Base-by-base conservation (phyloP, 2,888 invertebrate species). In the Euplexia lucipara region DNA sequence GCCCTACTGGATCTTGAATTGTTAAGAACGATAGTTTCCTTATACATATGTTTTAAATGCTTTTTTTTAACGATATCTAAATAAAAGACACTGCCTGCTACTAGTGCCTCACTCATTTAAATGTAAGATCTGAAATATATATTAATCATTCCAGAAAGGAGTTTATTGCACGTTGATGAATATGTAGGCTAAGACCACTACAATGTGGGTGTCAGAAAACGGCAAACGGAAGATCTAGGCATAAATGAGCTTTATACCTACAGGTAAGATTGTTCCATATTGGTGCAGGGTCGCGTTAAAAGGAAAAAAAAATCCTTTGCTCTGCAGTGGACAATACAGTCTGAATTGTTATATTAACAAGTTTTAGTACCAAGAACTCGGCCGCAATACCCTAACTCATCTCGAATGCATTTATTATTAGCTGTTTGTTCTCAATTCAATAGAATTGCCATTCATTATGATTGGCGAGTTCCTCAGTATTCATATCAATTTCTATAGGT, bases 391-490 rank as follows among this genome's bases (percentile, higher is more conserved):
- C 12, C 9, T 26, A 16, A 35, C 37, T 68, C 30, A 37, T 44
- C 5, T 39, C 42, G 34, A 47, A 9, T 26, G 26, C 9, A 12
- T 52, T 59, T 48, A 59, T 69, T 59, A 44, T 53, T 45, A 48
- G 42, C 5, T 34, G 26, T 44, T 60, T 65, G 48, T 63, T 64
- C 32, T 65, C 64, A 74, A 59, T 70, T 74, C 67, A 61, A 68
- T 68, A 51, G 57, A 60, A 42, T 52, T 57, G 32, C 32, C 59
- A 51, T 67, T 49, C 26, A 58, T 68, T 63, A 42, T 42, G 45
- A 42, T 45, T 41, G 63, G n/a, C 16, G 12, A 26, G 65, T 59
- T 54, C 16, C 72, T 53, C 65, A 71, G 64, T 71, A 49, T 18
- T 54, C 37, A 56, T 44, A 63, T 63, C 45, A 58, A 30, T 26